These are phyloP conservation scores for Pelochelys cantorii DNA, from an alignment of 2,797 vertebrate genomes.

Conservation along the genomic window DNA sequence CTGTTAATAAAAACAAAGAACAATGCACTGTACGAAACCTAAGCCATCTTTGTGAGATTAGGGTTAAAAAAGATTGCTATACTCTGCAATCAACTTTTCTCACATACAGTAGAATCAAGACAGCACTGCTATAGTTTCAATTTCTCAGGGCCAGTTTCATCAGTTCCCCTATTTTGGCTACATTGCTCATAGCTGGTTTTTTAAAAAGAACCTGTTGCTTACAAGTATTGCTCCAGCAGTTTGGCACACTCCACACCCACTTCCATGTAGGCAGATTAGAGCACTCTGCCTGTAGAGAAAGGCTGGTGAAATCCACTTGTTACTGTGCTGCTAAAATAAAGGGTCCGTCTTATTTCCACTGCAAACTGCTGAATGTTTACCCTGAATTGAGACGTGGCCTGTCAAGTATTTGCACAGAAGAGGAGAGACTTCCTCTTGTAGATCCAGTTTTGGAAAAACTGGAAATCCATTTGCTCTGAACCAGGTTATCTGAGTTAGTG, in stretches of 20 bases:
- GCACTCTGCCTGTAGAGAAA: slow-evolving; percentile 13
- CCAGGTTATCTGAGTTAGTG: not conserved
- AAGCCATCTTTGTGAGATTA: not conserved
- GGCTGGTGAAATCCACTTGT: slow-evolving; percentile 1
- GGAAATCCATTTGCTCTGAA: not conserved
- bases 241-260: slow-evolving; percentile 40
- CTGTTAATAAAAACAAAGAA: not conserved
- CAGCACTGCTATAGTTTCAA: not conserved
- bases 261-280: not conserved
- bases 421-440: slow-evolving; percentile 13
- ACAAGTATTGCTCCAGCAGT: slow-evolving; percentile 65
- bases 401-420: not conserved
- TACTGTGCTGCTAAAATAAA: slow-evolving; percentile 14
- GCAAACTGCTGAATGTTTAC: slow-evolving; percentile 15
- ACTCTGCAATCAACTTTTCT: not conserved
- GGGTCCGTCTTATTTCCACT: not conserved
- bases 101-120: not conserved
- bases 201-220: slow-evolving; percentile 25
- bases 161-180: slow-evolving; percentile 10
- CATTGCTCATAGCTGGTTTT: slow-evolving; percentile 43
- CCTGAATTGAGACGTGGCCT: slow-evolving; percentile 7
- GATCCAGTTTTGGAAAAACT: not conserved
- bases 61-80: not conserved
- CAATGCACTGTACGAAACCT: not conserved
- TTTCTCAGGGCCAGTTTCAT: not conserved